These are phyloP conservation scores for Heliconius ethilla DNA, from an alignment of 2,888 invertebrate species.

Conservation along the genomic window DNA sequence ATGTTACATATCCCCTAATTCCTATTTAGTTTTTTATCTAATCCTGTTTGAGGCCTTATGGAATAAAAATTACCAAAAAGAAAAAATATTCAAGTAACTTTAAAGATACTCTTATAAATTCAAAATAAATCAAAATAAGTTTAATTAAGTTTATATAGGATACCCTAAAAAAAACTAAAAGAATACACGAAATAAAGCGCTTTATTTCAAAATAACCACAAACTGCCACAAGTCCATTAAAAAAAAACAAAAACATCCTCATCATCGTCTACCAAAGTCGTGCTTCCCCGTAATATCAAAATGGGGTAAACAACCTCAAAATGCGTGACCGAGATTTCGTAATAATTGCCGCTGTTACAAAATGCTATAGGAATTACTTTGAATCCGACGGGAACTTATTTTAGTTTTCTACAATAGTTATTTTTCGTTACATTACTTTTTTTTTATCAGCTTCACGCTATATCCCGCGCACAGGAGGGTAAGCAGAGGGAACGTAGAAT, in stretches of 20 bases:
- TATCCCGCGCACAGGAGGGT: too few species aligned
- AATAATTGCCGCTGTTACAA: constrained; percentile 14
- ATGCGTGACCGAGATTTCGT: constrained; percentile 18
- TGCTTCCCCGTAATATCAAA: constrained; percentile 12
- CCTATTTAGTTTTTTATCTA: too few species aligned
- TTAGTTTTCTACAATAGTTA: not conserved
- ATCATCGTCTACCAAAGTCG: constrained; percentile 7
- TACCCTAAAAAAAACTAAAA: not conserved
- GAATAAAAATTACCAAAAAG: too few species aligned
- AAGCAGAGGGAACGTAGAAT: not conserved
- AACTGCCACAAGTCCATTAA: not conserved
- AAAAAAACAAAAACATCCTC: constrained; percentile 8
- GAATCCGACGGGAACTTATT: constrained; percentile 15
- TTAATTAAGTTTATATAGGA: too few species aligned
- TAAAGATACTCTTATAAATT: too few species aligned
- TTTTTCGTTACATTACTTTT: not conserved
- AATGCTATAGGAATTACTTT: constrained; percentile 11
- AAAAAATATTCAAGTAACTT: too few species aligned
- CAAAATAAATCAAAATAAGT: too few species aligned
- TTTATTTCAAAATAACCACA: not conserved
- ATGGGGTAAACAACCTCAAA: constrained; percentile 26
- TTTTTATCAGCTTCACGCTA: not conserved
- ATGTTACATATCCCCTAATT: too few species aligned
- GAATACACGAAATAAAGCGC: not conserved
- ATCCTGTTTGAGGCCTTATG: too few species aligned